Conservation (phyloP, 2,113 vertebrate genomes). For the Loxodonta africana region DNA sequence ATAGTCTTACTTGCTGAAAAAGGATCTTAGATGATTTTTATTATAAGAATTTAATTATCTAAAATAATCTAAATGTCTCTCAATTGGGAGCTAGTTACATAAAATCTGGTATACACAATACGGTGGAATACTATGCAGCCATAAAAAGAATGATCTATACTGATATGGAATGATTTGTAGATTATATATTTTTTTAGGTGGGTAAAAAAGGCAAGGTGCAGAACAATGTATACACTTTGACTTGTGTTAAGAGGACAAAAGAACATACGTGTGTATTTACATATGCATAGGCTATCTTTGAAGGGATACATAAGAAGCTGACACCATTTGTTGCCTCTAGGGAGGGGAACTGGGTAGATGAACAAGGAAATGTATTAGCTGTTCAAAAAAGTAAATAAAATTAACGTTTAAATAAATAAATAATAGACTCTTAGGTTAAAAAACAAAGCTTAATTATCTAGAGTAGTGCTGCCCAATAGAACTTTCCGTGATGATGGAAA, state of each 20-base stretch:
- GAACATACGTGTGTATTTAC: background rate
- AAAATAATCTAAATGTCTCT: background rate
- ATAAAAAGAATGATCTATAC: background rate
- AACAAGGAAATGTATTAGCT: background rate
- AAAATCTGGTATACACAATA: background rate
- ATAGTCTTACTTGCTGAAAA: background rate
- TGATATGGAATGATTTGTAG: background rate
- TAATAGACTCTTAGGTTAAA: background rate
- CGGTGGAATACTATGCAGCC: background rate
- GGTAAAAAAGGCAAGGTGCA: background rate
- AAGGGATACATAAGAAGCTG: fast-evolving
- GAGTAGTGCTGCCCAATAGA: background rate
- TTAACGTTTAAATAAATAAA: background rate
- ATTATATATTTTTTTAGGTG: background rate
- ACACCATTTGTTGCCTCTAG: background rate
- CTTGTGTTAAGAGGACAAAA: background rate
- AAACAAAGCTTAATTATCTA: background rate
- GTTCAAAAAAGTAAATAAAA: background rate
- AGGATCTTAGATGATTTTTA: background rate
- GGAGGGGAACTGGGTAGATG: background rate
- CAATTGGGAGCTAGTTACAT: background rate
- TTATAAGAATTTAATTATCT: background rate
- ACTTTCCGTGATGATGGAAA: background rate
- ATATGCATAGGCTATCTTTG: background rate
- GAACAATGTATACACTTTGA: background rate